Evolutionary conservation across 2,113 vertebrate species (phyloP).

Genomic region (Protobothrops flavoviridis): DNA sequence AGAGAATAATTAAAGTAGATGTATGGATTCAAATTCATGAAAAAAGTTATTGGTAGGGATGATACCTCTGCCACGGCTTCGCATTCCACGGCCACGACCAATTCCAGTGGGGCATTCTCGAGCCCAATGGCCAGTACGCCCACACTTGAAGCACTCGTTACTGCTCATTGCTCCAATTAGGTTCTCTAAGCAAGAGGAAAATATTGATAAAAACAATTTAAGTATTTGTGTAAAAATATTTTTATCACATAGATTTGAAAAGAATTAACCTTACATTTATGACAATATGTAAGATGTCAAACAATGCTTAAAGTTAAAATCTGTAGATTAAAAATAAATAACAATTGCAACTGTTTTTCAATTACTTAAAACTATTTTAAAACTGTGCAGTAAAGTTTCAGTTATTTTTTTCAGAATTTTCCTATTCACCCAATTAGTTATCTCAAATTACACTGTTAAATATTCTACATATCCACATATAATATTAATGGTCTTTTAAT

Average conservation of each 20-base stretch:
- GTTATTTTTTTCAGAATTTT: not conserved
- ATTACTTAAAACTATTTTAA: not conserved
- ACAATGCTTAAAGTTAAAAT: not conserved
- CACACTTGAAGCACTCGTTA: slow-evolving; percentile 97
- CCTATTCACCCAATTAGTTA: not conserved
- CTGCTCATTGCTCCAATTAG: slow-evolving; percentile 86
- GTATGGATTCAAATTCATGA: not conserved
- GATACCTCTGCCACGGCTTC: slow-evolving; percentile 87
- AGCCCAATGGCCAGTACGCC: slow-evolving; percentile 93
- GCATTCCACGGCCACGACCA: slow-evolving; percentile 85
- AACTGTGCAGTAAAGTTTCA: not conserved
- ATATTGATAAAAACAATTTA: not conserved
- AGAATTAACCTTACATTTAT: not conserved
- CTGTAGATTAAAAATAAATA: not conserved
- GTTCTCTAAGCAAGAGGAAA: slow-evolving; percentile 42
- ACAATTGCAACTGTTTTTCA: not conserved
- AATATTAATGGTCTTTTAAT: not conserved
- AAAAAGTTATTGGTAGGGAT: slow-evolving; percentile 60
- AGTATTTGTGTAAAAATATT: not conserved
- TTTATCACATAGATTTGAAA: not conserved
- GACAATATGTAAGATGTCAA: not conserved
- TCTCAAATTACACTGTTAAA: not conserved
- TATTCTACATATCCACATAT: not conserved
- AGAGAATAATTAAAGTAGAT: not conserved
- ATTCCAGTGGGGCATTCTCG: slow-evolving; percentile 90